phyloP scores from a whole-genome alignment of 2,888 invertebrate genomes.

The Cylloceria caligata region DNA sequence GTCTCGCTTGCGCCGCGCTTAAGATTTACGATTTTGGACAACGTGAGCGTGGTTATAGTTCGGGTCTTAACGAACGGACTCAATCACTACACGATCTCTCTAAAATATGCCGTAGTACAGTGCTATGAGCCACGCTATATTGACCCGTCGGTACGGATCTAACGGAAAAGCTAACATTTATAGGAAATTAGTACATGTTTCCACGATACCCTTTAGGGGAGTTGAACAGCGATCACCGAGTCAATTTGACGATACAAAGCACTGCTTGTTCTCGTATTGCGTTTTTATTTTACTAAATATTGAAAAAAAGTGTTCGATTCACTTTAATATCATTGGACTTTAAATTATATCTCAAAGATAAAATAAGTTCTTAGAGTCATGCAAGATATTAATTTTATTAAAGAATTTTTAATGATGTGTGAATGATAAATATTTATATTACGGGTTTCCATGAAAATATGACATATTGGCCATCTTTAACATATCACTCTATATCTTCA shows the following conservation, averaged over 20 bases:
- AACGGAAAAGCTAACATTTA: slow-evolving; percentile 37
- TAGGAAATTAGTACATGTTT: slow-evolving; percentile 76
- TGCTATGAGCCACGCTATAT: slow-evolving; percentile 3
- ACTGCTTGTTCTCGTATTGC: not conserved
- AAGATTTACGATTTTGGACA: slow-evolving; percentile 67
- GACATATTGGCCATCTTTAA: too few species aligned
- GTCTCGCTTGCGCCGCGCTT: slow-evolving; percentile 45
- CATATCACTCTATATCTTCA: too few species aligned
- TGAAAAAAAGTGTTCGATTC: not conserved
- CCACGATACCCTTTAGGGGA: slow-evolving; percentile 58
- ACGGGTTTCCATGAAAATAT: too few species aligned
- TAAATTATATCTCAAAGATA: too few species aligned
- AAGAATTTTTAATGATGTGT: too few species aligned
- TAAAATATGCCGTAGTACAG: slow-evolving; percentile 11
- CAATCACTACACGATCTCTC: slow-evolving; percentile 51
- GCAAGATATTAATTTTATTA: too few species aligned
- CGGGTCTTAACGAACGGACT: slow-evolving; percentile 64
- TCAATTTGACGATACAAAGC: too few species aligned
- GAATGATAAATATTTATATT: too few species aligned
- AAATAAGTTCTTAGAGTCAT: too few species aligned
- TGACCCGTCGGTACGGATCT: slow-evolving; percentile 49
- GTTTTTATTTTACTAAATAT: not conserved
- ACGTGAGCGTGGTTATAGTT: slow-evolving; percentile 65
- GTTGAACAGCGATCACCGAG: too few species aligned
- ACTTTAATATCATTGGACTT: too few species aligned